Conservation (phyloP, 64 coral and sea anemone species). For the Actinia equina region DNA sequence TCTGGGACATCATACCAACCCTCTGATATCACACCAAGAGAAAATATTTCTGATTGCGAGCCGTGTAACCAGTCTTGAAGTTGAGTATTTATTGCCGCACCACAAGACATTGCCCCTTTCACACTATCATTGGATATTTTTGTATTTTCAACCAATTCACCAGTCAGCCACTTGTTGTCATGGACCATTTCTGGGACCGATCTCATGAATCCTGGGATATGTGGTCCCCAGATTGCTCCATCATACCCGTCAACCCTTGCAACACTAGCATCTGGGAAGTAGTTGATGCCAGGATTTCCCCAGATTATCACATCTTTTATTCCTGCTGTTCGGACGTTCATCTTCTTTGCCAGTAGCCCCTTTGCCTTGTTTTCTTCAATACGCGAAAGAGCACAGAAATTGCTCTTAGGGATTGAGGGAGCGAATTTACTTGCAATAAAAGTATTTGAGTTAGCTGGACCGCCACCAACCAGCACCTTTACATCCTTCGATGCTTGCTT, state of each 20-base stretch:
- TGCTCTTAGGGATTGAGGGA: slow-evolving; percentile 74
- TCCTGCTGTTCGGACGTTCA: slow-evolving; percentile 83
- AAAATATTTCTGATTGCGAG: slow-evolving; percentile 61
- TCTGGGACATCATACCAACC: slow-evolving; percentile 93
- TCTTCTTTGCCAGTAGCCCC: slow-evolving; percentile 70
- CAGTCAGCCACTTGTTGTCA: slow-evolving; percentile 89
- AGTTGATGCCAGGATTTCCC: slow-evolving; percentile 69
- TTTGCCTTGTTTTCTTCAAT: slow-evolving; percentile 87
- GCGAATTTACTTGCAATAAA: slow-evolving; percentile 78
- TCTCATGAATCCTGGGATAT: slow-evolving; percentile 77
- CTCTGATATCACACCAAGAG: slow-evolving; percentile 79
- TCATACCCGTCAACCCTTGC: slow-evolving; percentile 89
- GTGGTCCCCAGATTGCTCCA: slow-evolving; percentile 98
- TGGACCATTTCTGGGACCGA: slow-evolving; percentile 94
- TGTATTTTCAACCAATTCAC: slow-evolving; percentile 72
- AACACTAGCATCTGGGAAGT: slow-evolving; percentile 53
- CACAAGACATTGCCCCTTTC: slow-evolving; percentile 39
- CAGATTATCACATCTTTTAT: slow-evolving; percentile 92
- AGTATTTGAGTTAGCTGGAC: slow-evolving; percentile 62
- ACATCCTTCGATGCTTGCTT: slow-evolving; percentile 73
- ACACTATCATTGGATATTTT: slow-evolving; percentile 56
- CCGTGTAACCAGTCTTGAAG: slow-evolving; percentile 69
- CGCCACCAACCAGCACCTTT: slow-evolving; percentile 79
- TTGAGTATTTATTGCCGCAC: slow-evolving; percentile 62
- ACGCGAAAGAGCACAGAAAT: slow-evolving; percentile 77